phyloP scores from a whole-genome alignment of 1,140 invertebrate genomes.

The Zelostemma sp. region DNA sequence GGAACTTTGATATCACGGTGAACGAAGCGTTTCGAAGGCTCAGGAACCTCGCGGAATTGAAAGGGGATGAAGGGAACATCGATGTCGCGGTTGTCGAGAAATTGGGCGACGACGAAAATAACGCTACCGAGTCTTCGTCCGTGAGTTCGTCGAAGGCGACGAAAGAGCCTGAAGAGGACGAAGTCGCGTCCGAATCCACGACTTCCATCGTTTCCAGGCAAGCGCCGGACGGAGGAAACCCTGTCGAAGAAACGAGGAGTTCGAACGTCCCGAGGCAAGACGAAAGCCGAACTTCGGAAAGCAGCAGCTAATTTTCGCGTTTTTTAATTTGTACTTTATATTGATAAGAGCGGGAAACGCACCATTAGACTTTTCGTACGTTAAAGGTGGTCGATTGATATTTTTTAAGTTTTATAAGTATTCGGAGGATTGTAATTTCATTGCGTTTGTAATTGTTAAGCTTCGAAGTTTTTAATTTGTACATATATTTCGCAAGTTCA shows the following conservation, averaged over 20 bases:
- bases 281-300: constrained; percentile 13
- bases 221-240: constrained; percentile 66
- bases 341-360: too few species aligned
- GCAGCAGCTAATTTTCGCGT: constrained; percentile 9
- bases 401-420: neutral
- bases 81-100: constrained; percentile 54
- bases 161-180: constrained; percentile 42
- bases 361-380: too few species aligned
- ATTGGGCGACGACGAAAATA: constrained; percentile 44
- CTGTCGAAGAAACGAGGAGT: constrained; percentile 53
- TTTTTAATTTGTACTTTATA: constrained; percentile 3
- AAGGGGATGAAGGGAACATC: constrained; percentile 23
- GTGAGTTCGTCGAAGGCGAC: constrained; percentile 42
- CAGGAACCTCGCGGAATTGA: constrained; percentile 38
- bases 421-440: neutral
- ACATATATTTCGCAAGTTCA: neutral
- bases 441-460: neutral
- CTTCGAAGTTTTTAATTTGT: neutral
- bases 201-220: constrained; percentile 59
- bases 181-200: constrained; percentile 51
- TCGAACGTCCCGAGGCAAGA: constrained; percentile 20
- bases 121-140: constrained; percentile 44
- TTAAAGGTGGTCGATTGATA: too few species aligned
- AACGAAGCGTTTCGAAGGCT: constrained; percentile 47
- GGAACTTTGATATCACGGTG: constrained; percentile 51